These are phyloP conservation scores for Rhabdomys dilectus DNA, from an alignment of 2,113 vertebrate genomes.

Conservation along the genomic window DNA sequence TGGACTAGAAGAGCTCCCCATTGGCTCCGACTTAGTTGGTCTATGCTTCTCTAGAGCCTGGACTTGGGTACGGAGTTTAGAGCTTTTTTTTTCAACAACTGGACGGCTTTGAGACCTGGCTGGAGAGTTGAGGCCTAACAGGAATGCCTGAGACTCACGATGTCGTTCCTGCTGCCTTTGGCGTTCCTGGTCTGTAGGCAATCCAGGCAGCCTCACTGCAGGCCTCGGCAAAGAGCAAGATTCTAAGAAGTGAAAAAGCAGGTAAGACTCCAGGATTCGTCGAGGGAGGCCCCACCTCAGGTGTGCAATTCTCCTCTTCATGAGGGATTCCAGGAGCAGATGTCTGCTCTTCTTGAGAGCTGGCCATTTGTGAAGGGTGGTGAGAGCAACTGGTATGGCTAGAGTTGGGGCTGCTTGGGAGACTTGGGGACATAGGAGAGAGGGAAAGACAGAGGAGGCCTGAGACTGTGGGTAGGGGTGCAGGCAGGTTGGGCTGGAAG, in stretches of 20 bases:
- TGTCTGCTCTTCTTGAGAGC: slow-evolving; percentile 63
- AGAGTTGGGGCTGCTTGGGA: neutral
- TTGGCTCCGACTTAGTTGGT: neutral
- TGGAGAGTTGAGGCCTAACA: neutral
- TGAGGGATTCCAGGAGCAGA: slow-evolving; percentile 73
- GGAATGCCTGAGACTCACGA: neutral
- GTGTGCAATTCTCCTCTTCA: slow-evolving; percentile 69
- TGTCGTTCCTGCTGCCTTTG: slow-evolving; percentile 11
- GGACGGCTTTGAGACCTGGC: neutral
- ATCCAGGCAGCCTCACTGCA: neutral
- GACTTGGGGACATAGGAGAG: neutral
- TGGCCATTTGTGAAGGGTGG: neutral
- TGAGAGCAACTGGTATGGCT: neutral
- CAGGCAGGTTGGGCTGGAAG: neutral
- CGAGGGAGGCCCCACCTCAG: slow-evolving; percentile 72
- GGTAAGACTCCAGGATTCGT: slow-evolving; percentile 66
- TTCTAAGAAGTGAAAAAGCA: slow-evolving; percentile 43
- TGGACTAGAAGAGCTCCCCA: neutral
- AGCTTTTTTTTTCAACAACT: neutral
- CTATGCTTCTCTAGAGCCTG: neutral
- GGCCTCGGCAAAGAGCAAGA: neutral
- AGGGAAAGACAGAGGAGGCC: neutral
- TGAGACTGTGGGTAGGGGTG: neutral
- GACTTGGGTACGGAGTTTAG: neutral
- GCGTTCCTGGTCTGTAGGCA: neutral